These are phyloP conservation scores for Momotus momota DNA, from an alignment of 2,797 vertebrate species.

Conservation along the genomic window DNA sequence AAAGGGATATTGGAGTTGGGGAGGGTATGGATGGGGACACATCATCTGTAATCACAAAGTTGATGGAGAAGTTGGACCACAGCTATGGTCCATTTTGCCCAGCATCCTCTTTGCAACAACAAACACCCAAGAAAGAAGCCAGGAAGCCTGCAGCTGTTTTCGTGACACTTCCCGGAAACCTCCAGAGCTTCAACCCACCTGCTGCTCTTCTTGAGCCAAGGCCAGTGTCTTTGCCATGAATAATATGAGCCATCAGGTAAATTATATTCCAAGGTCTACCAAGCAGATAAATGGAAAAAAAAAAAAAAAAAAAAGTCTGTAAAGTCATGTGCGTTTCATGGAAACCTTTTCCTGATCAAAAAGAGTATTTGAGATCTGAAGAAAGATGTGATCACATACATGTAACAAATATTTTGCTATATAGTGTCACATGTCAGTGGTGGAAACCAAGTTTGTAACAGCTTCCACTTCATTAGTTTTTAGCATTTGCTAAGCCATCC, in stretches of 20 bases:
- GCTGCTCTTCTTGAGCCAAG: neutral
- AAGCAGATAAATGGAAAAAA: neutral
- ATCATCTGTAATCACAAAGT: neutral
- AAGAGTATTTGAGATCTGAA: neutral
- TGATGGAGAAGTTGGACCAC: neutral
- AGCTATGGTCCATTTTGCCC: neutral
- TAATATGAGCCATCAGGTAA: neutral
- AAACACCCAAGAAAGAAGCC: neutral
- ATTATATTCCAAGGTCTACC: neutral
- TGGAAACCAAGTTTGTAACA: neutral
- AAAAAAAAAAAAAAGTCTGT: neutral
- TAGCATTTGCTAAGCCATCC: neutral
- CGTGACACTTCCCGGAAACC: neutral
- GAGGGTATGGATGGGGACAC: neutral
- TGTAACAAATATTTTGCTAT: neutral
- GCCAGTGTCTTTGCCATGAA: neutral
- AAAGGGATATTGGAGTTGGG: neutral
- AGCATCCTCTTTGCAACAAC: neutral
- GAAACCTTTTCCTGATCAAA: neutral
- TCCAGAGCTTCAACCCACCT: neutral
- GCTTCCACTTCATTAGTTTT: neutral
- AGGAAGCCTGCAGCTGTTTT: neutral
- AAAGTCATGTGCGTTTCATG: neutral
- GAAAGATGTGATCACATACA: rapidly evolving
- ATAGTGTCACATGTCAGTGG: neutral